Base-by-base conservation (phyloP, 1,140 invertebrate species). In the Drosophila arawakana region DNA sequence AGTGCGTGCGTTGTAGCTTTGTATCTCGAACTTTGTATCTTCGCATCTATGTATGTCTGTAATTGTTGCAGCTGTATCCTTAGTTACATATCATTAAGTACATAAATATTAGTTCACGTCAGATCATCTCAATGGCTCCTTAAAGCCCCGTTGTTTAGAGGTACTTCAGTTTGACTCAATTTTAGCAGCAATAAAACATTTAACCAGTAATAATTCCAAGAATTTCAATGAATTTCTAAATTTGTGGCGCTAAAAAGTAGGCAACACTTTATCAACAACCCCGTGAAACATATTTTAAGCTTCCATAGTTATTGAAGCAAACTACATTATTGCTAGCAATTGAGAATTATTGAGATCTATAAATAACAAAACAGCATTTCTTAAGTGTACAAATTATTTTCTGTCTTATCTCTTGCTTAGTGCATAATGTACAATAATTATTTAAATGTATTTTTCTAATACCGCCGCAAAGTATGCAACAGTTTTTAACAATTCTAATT, bases 1-100 rank as follows among this genome's bases (percentile, higher is more conserved):
- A 80, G 77, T 88, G 83, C 83, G 83, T 86, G 83, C 55, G 62
- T 49, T 78, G 47, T 77, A 79, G 82, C 59, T 58, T 50, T 81
- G 62, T 81, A 86, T 86, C 75, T 78, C 65, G 25, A 55, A 43
- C 30, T 47, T 30, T 46, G 47, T 62, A 73, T 69, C 46, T 46
- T 43, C 46, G 13, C 47, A 61, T 52, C 72, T 47, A 18, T 46
- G 50, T 77, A 59, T 67, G 55, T 67, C 60, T 35, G 30, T 46
- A 43, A 54, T 62, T 44, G 39, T 68, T 59, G n/a, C 47, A 15
- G 13, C 15, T 57, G 41, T 37, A 57, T n/a, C 43, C 37, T 37
- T 46, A 43, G 41, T 44, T 59, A 44, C 57, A 47, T 15, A 52
- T 7, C 37, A 10, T 7, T 41, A 50, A 35, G 13, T 21, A 9